A percentile compares a stretch with the other conserved stretches of the same genome.
These are phyloP conservation scores for Empis livida DNA, from an alignment of 2,888 invertebrate species.

Conservation along the genomic window DNA sequence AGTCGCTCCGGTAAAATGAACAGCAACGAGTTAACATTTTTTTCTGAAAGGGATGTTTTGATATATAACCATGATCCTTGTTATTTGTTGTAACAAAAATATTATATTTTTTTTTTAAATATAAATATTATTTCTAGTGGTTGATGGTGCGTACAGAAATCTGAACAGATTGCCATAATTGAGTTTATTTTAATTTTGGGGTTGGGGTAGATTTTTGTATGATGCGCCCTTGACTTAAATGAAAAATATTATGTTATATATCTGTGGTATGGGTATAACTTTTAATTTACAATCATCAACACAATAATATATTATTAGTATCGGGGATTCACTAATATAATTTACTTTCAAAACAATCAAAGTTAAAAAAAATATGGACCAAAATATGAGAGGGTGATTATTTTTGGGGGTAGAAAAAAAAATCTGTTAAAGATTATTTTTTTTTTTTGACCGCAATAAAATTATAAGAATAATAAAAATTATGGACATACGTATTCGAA, in stretches of 20 bases:
- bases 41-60: too few relatives aligned
- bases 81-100: neutral
- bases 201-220: neutral
- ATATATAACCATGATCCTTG: too few relatives aligned
- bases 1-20: too few relatives aligned
- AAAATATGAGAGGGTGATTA: too few relatives aligned
- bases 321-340: neutral
- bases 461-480: too few relatives aligned
- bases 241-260: neutral
- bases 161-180: conserved; percentile 37
- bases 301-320: neutral
- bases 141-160: conserved; percentile 20
- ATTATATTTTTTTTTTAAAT: neutral
- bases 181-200: conserved; percentile 23
- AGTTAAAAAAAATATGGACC: too few relatives aligned
- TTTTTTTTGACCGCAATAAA: too few relatives aligned
- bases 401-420: too few relatives aligned
- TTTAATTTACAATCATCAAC: neutral
- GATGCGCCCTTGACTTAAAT: conserved; percentile 2
- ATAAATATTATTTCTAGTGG: neutral
- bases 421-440: too few relatives aligned
- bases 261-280: neutral
- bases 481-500: too few relatives aligned
- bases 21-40: too few relatives aligned
- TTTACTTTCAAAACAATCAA: neutral